Percentiles rank a stretch among this genome's conserved stretches.
Conservation (phyloP, 2,888 invertebrate species). For the Syrphus vitripennis region DNA sequence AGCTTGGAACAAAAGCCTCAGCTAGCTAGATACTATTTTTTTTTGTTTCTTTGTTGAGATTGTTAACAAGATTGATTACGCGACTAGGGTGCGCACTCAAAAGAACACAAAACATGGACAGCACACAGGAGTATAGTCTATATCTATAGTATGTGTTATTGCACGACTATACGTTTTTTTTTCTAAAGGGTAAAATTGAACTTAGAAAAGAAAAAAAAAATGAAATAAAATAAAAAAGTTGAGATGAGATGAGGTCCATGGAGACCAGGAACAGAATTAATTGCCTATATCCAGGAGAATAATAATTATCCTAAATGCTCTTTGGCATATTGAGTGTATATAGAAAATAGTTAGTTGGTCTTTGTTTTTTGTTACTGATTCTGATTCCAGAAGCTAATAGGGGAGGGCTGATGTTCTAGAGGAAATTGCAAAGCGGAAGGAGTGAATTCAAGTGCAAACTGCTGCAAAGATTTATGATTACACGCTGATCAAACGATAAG, state of each 20-base stretch:
- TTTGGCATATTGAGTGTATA: background rate
- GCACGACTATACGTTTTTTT: constrained; percentile 13
- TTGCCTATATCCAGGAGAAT: constrained; percentile 69
- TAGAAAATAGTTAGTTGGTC: background rate
- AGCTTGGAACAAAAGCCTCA: constrained; percentile 47
- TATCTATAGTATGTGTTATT: no score
- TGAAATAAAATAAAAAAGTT: no score
- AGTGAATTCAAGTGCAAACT: constrained; percentile 60
- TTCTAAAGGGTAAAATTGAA: constrained; percentile 15
- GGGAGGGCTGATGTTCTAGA: constrained; percentile 46
- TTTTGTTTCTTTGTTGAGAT: constrained; percentile 65
- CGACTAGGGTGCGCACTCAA: constrained; percentile 65
- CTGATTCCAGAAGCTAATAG: constrained; percentile 62
- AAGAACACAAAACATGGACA: constrained; percentile 47
- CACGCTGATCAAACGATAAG: constrained; percentile 44
- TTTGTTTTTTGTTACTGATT: background rate
- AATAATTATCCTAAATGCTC: constrained; percentile 71
- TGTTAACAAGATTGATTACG: constrained; percentile 74
- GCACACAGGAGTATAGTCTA: background rate
- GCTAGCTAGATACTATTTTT: background rate
- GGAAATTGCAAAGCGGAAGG: constrained; percentile 69
- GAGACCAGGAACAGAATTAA: constrained; percentile 55
- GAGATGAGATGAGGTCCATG: constrained; percentile 14
- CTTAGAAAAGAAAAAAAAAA: background rate
- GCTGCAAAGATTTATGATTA: constrained; percentile 65